Conservation (phyloP, 2,113 vertebrate species). For the Talpa occidentalis region DNA sequence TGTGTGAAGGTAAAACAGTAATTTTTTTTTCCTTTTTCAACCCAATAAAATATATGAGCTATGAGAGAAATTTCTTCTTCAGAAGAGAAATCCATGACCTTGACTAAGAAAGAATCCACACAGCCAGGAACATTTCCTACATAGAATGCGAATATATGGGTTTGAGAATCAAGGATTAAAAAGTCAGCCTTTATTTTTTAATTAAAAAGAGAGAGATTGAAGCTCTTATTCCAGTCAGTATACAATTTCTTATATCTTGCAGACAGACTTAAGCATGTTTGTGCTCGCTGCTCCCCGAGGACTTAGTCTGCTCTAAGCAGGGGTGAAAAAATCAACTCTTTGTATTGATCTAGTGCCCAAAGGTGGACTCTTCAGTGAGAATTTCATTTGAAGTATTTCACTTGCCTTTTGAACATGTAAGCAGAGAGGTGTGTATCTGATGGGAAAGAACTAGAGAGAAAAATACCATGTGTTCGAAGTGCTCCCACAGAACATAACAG, state of each 20-base stretch:
- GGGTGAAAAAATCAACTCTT: slow-evolving; percentile 45
- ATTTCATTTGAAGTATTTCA: slow-evolving; percentile 44
- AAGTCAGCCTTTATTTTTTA: neutral
- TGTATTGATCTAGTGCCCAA: neutral
- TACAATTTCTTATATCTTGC: neutral
- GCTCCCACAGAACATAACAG: neutral
- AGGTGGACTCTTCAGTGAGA: neutral
- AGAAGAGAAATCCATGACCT: neutral
- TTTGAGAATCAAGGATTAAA: neutral
- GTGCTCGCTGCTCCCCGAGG: neutral
- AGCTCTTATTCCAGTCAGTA: neutral
- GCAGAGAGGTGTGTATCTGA: neutral
- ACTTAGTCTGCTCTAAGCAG: neutral
- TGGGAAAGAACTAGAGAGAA: neutral
- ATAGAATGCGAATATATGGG: neutral
- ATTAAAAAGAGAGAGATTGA: neutral
- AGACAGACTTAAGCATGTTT: neutral
- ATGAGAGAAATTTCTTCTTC: neutral
- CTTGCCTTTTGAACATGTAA: neutral
- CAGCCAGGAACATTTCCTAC: neutral
- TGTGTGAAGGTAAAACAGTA: neutral
- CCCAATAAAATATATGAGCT: neutral
- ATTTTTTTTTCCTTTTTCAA: neutral
- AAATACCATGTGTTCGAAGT: neutral
- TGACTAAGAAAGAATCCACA: neutral